A percentile compares a stretch with the other conserved stretches of the same genome.
phyloP scores from a whole-genome alignment of 1,140 invertebrate genomes.

The Portunus trituberculatus region DNA sequence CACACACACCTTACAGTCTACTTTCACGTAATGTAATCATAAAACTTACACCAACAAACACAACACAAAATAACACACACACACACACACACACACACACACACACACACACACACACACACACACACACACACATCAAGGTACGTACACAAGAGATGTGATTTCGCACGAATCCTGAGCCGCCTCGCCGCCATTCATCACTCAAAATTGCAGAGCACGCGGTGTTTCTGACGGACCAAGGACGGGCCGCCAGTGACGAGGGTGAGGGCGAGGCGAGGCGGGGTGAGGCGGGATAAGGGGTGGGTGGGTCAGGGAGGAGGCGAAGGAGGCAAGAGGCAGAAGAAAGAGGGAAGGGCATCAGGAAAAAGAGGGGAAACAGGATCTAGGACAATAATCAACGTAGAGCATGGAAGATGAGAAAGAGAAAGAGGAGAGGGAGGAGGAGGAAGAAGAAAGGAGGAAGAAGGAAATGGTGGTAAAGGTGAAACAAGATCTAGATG shows the following conservation, averaged over 20 bases:
- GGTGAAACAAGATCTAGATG: no score
- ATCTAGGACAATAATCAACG: background rate
- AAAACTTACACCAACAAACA: no score
- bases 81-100: conserved; percentile 41
- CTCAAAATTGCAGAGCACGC: conserved; percentile 69
- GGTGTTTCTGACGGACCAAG: conserved; percentile 65
- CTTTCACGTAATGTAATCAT: no score
- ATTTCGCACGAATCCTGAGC: conserved; percentile 52
- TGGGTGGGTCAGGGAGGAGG: background rate
- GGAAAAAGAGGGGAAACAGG: conserved; percentile 14
- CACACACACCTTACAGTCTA: background rate
- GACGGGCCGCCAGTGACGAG: conserved; percentile 35
- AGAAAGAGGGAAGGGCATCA: background rate
- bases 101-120: conserved; percentile 6
- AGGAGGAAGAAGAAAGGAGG: background rate
- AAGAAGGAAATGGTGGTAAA: background rate
- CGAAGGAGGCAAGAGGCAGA: background rate
- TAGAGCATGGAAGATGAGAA: background rate
- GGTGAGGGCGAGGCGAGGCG: background rate
- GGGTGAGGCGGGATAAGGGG: background rate
- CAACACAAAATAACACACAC: conserved; percentile 12
- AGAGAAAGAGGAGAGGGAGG: background rate
- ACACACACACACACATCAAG: conserved; percentile 32
- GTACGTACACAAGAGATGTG: conserved; percentile 50
- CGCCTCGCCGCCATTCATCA: conserved; percentile 56